Evolutionary conservation across 1,140 invertebrate genomes (phyloP), one percentile per base, ranked within the genome.

Genomic region (Drosophila sulfurigaster): DNA sequence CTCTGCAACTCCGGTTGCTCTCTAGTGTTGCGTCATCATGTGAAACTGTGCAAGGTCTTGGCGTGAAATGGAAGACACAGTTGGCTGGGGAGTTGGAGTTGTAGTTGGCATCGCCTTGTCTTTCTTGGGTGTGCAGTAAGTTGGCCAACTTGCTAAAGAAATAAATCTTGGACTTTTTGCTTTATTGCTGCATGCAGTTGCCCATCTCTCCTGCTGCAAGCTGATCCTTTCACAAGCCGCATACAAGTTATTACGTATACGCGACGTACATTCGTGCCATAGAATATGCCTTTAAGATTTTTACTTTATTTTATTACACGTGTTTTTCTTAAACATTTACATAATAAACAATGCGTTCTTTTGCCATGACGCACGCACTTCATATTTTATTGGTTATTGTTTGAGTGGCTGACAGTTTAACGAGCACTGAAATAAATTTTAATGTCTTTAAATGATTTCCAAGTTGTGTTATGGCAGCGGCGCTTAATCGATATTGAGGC

Each of bases 151-250:
- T 87, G 70, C 38, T 30, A 51, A 80, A 79, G 79, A 86, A 75
- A 89, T 89, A 89, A 89, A 89, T 89, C 86, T 86, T 90, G 25
- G 65, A 82, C 86, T 82, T 90, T 89, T 82, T 89, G 66, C 76
- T 90, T 89, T 89, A 89, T 82, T 90, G 68, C 73, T 62, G 71
- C 74, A 62, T 78, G 72, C 82, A 86, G 68, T 78, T 85, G 67
- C 63, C 32, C 62, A 38, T 49, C 48, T n/a, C 2, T 32, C 16
- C 49, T 4, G 4, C 62, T 15, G 49, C 38, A 13, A 59, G 41
- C 25, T 41, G 43, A 35, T 51, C 35, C 48, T 13, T n/a, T 10
- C 48, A 52, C 35, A 45, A 45, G 25, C 30, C 48, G 45, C 15
- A 48, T 25, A 13, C 16, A 77, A 78, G 58, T 75, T 82, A 88